A percentile compares a stretch with the other conserved stretches of the same genome.
Evolutionary conservation across 2,888 invertebrate genomes (phyloP).

Genomic region (Bellardia bayeri): DNA sequence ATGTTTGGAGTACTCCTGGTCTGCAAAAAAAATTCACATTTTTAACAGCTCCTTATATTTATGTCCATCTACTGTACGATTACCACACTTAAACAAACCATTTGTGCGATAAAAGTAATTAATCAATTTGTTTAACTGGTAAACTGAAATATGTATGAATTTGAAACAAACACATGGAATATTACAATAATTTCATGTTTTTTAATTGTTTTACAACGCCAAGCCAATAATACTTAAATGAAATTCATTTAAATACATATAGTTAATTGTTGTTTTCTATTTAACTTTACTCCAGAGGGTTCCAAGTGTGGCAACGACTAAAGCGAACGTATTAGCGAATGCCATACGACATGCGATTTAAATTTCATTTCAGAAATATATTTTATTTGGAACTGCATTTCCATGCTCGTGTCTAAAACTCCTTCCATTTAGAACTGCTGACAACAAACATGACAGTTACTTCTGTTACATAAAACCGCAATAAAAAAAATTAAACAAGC

Average conservation of each 20-base stretch:
- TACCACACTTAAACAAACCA: background rate
- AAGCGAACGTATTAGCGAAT: background rate
- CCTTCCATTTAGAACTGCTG: constrained; percentile 57
- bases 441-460: constrained; percentile 70
- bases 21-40: too few relatives aligned
- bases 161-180: constrained; percentile 44
- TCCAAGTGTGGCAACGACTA: constrained; percentile 17
- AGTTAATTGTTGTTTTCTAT: constrained; percentile 39
- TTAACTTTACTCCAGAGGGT: constrained; percentile 40
- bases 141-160: constrained; percentile 49
- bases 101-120: constrained; percentile 52
- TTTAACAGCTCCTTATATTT: background rate
- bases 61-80: background rate
- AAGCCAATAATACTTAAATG: constrained; percentile 46
- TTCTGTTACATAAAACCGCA: constrained; percentile 69
- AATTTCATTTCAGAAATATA: constrained; percentile 47
- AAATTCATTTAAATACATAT: constrained; percentile 52
- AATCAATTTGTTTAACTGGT: constrained; percentile 59
- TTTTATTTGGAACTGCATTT: constrained; percentile 10
- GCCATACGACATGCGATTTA: constrained; percentile 58
- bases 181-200: constrained; percentile 59
- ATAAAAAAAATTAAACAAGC: constrained; percentile 26
- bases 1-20: too few relatives aligned
- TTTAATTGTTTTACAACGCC: constrained; percentile 52
- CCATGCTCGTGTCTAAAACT: constrained; percentile 21